These are phyloP conservation scores for Selene dorsalis DNA, from an alignment of 2,797 vertebrate species.

Conservation along the genomic window DNA sequence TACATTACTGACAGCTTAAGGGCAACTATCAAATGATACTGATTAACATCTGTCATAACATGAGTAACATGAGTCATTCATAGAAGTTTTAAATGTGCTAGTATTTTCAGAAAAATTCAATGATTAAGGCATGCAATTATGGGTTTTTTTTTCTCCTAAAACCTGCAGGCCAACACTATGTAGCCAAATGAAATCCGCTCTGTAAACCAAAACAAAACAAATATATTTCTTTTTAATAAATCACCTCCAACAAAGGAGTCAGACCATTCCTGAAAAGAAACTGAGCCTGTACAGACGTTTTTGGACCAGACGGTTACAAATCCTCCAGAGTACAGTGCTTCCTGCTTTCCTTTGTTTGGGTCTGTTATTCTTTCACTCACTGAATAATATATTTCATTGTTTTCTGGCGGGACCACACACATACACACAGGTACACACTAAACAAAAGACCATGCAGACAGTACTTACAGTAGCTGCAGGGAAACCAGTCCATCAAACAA, in stretches of 20 bases:
- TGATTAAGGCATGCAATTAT: not conserved
- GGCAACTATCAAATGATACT: not conserved
- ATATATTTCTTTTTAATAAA: not conserved
- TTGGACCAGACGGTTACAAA: not conserved
- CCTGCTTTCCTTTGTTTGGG: not conserved
- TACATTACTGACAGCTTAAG: not conserved
- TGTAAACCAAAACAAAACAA: not conserved
- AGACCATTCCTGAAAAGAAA: not conserved
- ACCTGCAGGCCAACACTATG: no score
- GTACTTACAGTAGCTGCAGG: constrained; percentile 97
- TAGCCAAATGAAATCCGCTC: not conserved
- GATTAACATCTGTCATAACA: not conserved
- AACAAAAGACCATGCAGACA: constrained; percentile 29
- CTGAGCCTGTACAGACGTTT: not conserved
- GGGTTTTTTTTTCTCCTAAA: not conserved
- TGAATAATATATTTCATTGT: constrained; percentile 26
- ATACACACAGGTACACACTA: constrained; percentile 24
- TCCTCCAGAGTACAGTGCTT: constrained; percentile 2
- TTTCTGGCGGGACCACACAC: constrained; percentile 15
- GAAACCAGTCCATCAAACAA: constrained; percentile 97
- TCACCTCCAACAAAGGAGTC: not conserved
- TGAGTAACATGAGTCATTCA: not conserved
- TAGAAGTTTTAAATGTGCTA: not conserved
- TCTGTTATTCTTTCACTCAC: constrained; percentile 21
- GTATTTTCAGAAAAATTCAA: not conserved